Conservation (phyloP, 2,113 vertebrate species). For the Melanostigma gelatinosum region DNA sequence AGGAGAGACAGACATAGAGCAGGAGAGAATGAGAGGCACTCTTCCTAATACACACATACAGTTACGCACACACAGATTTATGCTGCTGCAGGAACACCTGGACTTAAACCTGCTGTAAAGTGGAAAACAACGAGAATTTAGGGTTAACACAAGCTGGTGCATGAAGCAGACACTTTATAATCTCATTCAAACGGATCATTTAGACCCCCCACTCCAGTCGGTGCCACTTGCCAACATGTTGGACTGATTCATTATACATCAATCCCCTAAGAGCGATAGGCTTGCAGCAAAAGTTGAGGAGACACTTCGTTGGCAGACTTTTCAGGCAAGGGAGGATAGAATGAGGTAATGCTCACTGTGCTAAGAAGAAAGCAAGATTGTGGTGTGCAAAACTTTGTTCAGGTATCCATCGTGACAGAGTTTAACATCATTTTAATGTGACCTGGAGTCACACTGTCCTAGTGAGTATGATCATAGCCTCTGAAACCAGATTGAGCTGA, state of each 20-base stretch:
- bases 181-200: slow-evolving; percentile 59
- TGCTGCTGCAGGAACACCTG: slow-evolving; percentile 69
- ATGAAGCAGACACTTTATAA: slow-evolving; percentile 58
- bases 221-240: slow-evolving; percentile 58
- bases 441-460: slow-evolving; percentile 32
- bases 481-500: slow-evolving; percentile 39
- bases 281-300: slow-evolving; percentile 54
- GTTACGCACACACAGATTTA: neutral
- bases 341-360: slow-evolving; percentile 34
- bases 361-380: neutral
- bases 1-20: slow-evolving; percentile 18
- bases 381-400: slow-evolving; percentile 27
- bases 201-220: slow-evolving; percentile 35
- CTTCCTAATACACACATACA: slow-evolving; percentile 1
- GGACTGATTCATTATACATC: slow-evolving; percentile 59
- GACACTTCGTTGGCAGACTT: slow-evolving; percentile 27
- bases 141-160: slow-evolving; percentile 43
- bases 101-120: slow-evolving; percentile 64
- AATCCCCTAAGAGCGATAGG: slow-evolving; percentile 43
- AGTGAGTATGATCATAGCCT: slow-evolving; percentile 14
- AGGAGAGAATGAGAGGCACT: slow-evolving; percentile 25
- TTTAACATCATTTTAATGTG: slow-evolving; percentile 28
- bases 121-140: slow-evolving; percentile 62
- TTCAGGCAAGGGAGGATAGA: slow-evolving; percentile 11
- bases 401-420: slow-evolving; percentile 44